Evolutionary conservation across 2,888 invertebrate species (phyloP).

Genomic region (Ormyrus nitidulus): DNA sequence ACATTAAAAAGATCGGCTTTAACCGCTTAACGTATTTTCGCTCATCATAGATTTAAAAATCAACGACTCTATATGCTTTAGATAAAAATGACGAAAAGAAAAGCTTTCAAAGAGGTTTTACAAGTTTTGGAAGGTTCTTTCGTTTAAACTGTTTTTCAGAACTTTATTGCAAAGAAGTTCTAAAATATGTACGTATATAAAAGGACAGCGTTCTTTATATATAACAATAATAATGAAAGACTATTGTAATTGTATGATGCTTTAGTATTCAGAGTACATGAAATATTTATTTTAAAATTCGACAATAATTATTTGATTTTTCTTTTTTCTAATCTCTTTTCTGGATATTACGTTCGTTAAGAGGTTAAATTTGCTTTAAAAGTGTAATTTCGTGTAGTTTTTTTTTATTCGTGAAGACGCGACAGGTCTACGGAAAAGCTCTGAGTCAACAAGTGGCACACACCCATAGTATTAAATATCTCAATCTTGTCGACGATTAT

Average conservation of each 20-base stretch:
- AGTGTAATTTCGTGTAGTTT: constrained; percentile 43
- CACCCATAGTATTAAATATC: constrained; percentile 53
- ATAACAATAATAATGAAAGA: constrained; percentile 56
- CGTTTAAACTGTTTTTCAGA: constrained; percentile 47
- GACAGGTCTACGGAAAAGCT: constrained; percentile 46
- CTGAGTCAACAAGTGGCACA: constrained; percentile 53
- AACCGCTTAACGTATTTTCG: constrained; percentile 34
- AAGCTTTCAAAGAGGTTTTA: constrained; percentile 8
- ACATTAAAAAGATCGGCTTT: constrained; percentile 16
- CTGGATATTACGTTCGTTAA: constrained; percentile 45
- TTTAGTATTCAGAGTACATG: constrained; percentile 49
- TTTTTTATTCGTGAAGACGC: constrained; percentile 36
- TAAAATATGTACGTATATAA: constrained; percentile 51
- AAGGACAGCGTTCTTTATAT: constrained; percentile 55
- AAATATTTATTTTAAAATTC: constrained; percentile 54
- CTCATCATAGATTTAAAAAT: not conserved
- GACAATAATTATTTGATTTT: constrained; percentile 56
- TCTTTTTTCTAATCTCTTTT: constrained; percentile 35
- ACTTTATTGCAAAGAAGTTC: constrained; percentile 52
- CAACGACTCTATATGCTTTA: not conserved
- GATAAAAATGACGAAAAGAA: constrained; percentile 22
- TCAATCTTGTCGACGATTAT: constrained; percentile 41
- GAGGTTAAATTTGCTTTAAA: constrained; percentile 43
- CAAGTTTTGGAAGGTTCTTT: constrained; percentile 31
- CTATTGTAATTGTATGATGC: constrained; percentile 54